These are phyloP conservation scores for Maconellicoccus hirsutus DNA, from an alignment of 1,140 invertebrate genomes.

Conservation along the genomic window DNA sequence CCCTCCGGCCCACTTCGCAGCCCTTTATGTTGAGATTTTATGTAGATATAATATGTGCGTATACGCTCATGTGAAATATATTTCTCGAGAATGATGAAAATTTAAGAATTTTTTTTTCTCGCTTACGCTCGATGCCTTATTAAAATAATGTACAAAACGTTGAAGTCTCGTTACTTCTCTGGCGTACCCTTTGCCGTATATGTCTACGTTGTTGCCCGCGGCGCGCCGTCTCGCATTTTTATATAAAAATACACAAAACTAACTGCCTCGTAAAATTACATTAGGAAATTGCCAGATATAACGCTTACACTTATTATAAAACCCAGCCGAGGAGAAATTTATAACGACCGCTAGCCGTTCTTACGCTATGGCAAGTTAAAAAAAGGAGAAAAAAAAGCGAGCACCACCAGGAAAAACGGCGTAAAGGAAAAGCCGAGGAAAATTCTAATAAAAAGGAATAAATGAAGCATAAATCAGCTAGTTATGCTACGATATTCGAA, in stretches of 20 bases:
- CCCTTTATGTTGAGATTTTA: no score
- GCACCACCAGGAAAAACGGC: not conserved
- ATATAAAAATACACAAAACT: not conserved
- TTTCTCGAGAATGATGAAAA: not conserved
- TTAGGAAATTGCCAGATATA: slow-evolving; percentile 9
- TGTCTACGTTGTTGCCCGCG: no score
- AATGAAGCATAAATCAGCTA: slow-evolving; percentile 9
- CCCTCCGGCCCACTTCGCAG: no score
- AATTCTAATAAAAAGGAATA: slow-evolving; percentile 10
- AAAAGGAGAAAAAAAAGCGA: not conserved
- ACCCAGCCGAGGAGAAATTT: not conserved
- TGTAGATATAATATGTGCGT: no score
- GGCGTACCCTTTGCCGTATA: no score
- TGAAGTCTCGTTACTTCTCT: not conserved
- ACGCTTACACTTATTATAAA: slow-evolving; percentile 9
- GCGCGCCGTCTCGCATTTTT: not conserved
- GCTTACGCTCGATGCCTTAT: not conserved
- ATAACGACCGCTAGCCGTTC: slow-evolving; percentile 1
- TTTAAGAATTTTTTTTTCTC: slow-evolving; percentile 6
- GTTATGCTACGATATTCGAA: slow-evolving; percentile 4
- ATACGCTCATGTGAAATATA: no score
- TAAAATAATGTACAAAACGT: not conserved
- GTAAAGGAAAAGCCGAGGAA: not conserved
- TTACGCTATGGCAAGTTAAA: not conserved
- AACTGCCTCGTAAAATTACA: slow-evolving; percentile 8